Evolutionary conservation across 2,113 vertebrate species (phyloP).

Genomic region (Echinops telfairi): DNA sequence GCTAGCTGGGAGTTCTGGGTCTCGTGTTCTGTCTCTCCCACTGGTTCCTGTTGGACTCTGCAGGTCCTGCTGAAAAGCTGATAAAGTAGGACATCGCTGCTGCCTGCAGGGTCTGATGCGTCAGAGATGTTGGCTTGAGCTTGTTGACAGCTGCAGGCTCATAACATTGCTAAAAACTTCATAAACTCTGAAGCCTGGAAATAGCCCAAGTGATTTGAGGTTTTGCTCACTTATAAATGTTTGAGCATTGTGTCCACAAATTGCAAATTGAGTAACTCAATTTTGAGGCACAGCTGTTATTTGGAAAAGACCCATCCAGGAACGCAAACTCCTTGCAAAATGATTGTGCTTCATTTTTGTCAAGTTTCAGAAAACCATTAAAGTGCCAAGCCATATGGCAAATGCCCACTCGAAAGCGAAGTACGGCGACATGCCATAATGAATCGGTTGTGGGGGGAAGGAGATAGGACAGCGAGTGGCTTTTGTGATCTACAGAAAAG

Average conservation of each 20-base stretch:
- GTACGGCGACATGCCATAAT: background rate
- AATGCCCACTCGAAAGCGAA: constrained; percentile 71
- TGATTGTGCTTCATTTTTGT: constrained; percentile 77
- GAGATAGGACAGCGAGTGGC: constrained; percentile 34
- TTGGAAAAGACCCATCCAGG: constrained; percentile 73
- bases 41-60: background rate
- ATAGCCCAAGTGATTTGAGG: constrained; percentile 76
- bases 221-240: constrained; percentile 81
- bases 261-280: constrained; percentile 80
- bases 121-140: constrained; percentile 64
- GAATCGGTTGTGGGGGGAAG: constrained; percentile 47
- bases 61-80: background rate
- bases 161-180: constrained; percentile 73
- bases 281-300: constrained; percentile 78
- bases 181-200: constrained; percentile 75
- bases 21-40: background rate
- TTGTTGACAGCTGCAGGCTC: constrained; percentile 71
- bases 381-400: constrained; percentile 74
- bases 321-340: constrained; percentile 71
- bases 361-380: constrained; percentile 75
- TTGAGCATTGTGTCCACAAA: constrained; percentile 79
- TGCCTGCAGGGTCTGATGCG: background rate
- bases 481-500: constrained; percentile 60
- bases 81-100: constrained; percentile 1
- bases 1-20: background rate